Evolutionary conservation across 1,140 invertebrate species (phyloP).

Genomic region (Lycorma delicatula): DNA sequence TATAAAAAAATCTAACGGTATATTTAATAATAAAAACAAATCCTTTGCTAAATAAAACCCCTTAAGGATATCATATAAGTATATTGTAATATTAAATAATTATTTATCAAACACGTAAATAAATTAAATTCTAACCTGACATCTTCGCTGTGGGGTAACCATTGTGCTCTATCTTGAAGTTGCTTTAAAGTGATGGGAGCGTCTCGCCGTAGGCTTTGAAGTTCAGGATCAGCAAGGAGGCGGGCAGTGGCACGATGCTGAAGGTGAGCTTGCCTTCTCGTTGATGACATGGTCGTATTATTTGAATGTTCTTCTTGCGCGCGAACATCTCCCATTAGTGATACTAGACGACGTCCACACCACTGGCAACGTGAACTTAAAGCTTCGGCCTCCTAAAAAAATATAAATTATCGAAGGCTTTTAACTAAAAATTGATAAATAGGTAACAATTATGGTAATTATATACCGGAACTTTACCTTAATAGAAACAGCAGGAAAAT

Average conservation of each 20-base stretch:
- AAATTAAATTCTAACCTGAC: constrained; percentile 29
- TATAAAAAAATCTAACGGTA: too few relatives aligned
- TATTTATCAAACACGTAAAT: neutral
- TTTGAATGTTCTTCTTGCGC: constrained; percentile 30
- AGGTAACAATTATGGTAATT: too few relatives aligned
- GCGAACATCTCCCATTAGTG: constrained; percentile 43
- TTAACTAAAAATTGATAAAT: too few relatives aligned
- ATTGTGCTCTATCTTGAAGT: constrained; percentile 42
- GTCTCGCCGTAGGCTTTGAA: constrained; percentile 42
- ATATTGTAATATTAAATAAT: too few relatives aligned
- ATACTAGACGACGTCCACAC: constrained; percentile 41
- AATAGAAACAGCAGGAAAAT: too few relatives aligned
- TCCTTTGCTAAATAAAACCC: too few relatives aligned
- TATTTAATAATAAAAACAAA: too few relatives aligned
- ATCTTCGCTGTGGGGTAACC: constrained; percentile 36
- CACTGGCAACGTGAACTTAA: constrained; percentile 41
- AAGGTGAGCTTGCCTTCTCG: constrained; percentile 42
- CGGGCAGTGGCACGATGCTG: constrained; percentile 41
- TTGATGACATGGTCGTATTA: neutral
- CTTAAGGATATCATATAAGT: too few relatives aligned
- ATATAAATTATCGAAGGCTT: too few relatives aligned
- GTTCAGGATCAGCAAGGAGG: constrained; percentile 43
- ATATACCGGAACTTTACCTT: too few relatives aligned
- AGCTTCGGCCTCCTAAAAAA: constrained; percentile 45
- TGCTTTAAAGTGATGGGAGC: constrained; percentile 39